Percentiles rank a stretch among this genome's conserved stretches.
Evolutionary conservation across 1,140 invertebrate genomes (phyloP).

Genomic region (Drosophila ambigua): DNA sequence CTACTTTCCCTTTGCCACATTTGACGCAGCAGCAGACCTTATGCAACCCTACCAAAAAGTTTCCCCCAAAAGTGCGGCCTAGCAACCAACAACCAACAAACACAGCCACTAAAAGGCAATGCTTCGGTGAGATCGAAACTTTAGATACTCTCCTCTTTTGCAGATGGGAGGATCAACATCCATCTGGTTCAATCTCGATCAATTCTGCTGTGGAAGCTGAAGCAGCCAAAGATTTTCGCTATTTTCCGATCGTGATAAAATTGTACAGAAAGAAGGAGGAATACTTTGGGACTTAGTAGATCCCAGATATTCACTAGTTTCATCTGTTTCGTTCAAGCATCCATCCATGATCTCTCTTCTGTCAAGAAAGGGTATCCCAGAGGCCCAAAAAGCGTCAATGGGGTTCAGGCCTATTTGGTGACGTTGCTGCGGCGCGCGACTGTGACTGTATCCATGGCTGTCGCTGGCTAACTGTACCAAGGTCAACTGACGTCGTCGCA

Average conservation of each 20-base stretch:
- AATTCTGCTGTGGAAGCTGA: too few relatives aligned
- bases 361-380: not conserved
- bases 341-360: too few relatives aligned
- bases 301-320: too few relatives aligned
- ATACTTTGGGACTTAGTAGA: too few relatives aligned
- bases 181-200: too few relatives aligned
- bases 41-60: conserved; percentile 34
- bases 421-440: conserved; percentile 24
- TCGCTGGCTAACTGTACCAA: conserved; percentile 68
- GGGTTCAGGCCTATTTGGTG: conserved; percentile 40
- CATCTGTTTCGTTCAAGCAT: too few relatives aligned
- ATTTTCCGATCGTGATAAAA: too few relatives aligned
- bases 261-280: too few relatives aligned
- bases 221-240: too few relatives aligned
- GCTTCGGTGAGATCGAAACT: too few relatives aligned
- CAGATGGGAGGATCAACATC: too few relatives aligned
- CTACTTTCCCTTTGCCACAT: conserved; percentile 49
- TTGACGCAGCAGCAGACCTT: conserved; percentile 38
- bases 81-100: conserved; percentile 29
- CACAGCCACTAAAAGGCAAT: conserved; percentile 4
- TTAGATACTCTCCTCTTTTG: too few relatives aligned
- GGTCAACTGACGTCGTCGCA: conserved; percentile 66
- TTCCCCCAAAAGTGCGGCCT: conserved; percentile 35
- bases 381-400: conserved; percentile 1
- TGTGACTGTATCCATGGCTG: conserved; percentile 8